Conservation (phyloP, 1,140 invertebrate species). For the Pectinophora gossypiella region DNA sequence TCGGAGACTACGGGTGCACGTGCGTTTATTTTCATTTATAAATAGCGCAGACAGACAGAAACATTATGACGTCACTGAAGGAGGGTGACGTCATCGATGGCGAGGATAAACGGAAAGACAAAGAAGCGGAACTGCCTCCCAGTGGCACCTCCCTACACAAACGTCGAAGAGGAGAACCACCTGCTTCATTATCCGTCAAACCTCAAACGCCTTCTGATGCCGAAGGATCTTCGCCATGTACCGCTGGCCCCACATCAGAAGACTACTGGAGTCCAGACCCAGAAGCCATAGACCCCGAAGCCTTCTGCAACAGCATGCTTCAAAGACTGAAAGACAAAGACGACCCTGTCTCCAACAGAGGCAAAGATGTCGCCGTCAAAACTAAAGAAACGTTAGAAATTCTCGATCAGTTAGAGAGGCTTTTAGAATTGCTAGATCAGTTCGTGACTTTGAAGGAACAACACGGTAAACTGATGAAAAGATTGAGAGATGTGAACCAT, state of each 20-base stretch:
- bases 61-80: constrained; percentile 52
- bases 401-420: constrained; percentile 85
- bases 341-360: constrained; percentile 54
- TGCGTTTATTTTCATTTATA: constrained; percentile 67
- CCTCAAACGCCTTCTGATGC: constrained; percentile 55
- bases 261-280: constrained; percentile 40
- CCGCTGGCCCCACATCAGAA: constrained; percentile 44
- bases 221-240: constrained; percentile 61
- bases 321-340: constrained; percentile 52
- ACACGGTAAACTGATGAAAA: constrained; percentile 80
- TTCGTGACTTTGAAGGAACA: constrained; percentile 82
- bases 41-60: constrained; percentile 40
- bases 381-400: constrained; percentile 76
- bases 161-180: constrained; percentile 57
- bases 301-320: constrained; percentile 56
- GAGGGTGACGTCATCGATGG: constrained; percentile 47
- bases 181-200: constrained; percentile 54
- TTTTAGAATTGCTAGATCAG: constrained; percentile 85
- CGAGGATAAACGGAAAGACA: constrained; percentile 36
- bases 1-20: constrained; percentile 38
- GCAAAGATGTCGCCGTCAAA: constrained; percentile 57
- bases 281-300: constrained; percentile 38
- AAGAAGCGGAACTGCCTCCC: constrained; percentile 55
- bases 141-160: constrained; percentile 59
- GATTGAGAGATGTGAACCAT: constrained; percentile 84